Base-by-base conservation (phyloP, 35 echinoderm and acorn worm species). In the Nesometra sesokonis region DNA sequence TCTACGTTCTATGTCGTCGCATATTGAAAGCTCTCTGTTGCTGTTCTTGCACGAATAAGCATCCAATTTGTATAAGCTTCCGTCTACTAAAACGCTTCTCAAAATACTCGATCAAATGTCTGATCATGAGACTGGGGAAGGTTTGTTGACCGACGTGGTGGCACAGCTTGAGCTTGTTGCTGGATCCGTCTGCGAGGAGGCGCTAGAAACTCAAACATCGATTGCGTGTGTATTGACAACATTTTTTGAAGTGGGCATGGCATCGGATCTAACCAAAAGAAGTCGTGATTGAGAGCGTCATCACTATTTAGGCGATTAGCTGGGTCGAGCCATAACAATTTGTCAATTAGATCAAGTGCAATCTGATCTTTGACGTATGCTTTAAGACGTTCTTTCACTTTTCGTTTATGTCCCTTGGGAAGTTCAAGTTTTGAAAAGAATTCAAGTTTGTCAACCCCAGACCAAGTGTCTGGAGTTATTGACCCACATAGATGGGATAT, bases 161-260 rank as follows among this genome's bases (percentile, higher is more conserved):
- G 80, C 3, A 21, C 19, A 84, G 52, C 32, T 19, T 85, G 77
- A 11, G 78, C 84, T 0, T 80, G 84, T 33, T 82, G 77, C 33
- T 90, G 89, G 11, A 90, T 83, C 5, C 88, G 90, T 46, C 91
- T 77, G 30, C 95, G 79, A 29, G 85, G 37, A 0, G 93, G 96
- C 0, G 96, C 93, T 19, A 94, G 57, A 79, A 92, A 99, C 88
- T 99, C 96, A 88, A 94, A 97, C 95, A 94, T 99, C 0, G 96
- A 94, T 88, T 94, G 89, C 9, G 40, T 99, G 84, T 94, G 96
- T 52, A 78, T 77, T 0, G 96, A 94, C n/a, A 99, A 57, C 96
- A 99, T 94, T 32, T 57, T 85, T 0, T 77, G 86, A 33, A 99
- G 89, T 30, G 57, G 88, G 79, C 81, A 88, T 0, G 92, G 96